Evolutionary conservation across 2,797 vertebrate genomes (phyloP).

Genomic region (Mastacembelus armatus): DNA sequence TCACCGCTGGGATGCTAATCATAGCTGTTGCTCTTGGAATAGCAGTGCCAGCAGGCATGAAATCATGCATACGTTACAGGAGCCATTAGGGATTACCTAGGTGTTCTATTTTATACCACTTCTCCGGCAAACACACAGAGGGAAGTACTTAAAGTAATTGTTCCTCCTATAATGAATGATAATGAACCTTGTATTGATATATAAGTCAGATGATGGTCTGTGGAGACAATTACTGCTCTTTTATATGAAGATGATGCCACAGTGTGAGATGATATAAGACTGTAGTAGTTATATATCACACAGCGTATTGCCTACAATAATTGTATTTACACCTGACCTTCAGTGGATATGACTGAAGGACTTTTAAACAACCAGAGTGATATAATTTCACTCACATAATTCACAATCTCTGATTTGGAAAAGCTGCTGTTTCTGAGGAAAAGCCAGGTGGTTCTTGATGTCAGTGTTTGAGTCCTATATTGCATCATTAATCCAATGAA

Average conservation of each 20-base stretch:
- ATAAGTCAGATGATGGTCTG: slow-evolving; percentile 39
- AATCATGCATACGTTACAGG: slow-evolving; percentile 80
- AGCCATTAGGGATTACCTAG: slow-evolving; percentile 79
- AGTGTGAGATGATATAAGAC: slow-evolving; percentile 6
- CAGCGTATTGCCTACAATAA: slow-evolving; percentile 1
- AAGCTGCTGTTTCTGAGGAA: background rate
- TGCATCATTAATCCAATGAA: slow-evolving; percentile 62
- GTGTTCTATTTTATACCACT: slow-evolving; percentile 74
- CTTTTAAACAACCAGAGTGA: slow-evolving; percentile 1
- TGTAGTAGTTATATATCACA: slow-evolving; percentile 18
- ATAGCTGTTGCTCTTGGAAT: slow-evolving; percentile 81
- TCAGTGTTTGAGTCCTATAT: slow-evolving; percentile 9
- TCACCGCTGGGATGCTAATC: slow-evolving; percentile 71
- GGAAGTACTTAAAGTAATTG: slow-evolving; percentile 50
- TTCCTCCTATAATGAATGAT: slow-evolving; percentile 53
- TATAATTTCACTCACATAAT: background rate
- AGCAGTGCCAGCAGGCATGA: slow-evolving; percentile 80
- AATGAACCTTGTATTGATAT: slow-evolving; percentile 56
- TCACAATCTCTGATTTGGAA: background rate
- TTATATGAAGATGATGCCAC: slow-evolving; percentile 30
- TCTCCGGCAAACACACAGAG: slow-evolving; percentile 58
- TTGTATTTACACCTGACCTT: slow-evolving; percentile 10
- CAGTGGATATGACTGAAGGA: background rate
- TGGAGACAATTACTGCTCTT: slow-evolving; percentile 40
- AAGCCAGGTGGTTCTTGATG: background rate